Conservation (phyloP, 2,888 invertebrate species). For the Neoaliturus tenellus region DNA sequence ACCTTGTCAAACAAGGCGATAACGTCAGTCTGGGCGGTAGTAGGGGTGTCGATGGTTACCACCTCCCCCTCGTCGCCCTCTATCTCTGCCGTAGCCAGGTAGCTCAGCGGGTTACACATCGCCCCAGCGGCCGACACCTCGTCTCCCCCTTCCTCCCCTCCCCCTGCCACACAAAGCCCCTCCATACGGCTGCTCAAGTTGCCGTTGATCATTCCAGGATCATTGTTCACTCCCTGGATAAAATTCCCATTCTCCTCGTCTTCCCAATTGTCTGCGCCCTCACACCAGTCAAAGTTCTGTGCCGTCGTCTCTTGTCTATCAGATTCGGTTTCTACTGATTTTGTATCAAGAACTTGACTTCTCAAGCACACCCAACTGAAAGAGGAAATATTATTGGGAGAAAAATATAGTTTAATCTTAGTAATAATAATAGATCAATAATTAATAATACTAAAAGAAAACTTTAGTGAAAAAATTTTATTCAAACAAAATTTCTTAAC, state of each 20-base stretch:
- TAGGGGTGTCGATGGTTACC: constrained; percentile 85
- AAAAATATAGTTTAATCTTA: too few relatives aligned
- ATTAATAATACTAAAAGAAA: too few relatives aligned
- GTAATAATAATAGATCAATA: too few relatives aligned
- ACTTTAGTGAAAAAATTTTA: too few relatives aligned
- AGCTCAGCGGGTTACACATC: constrained; percentile 69
- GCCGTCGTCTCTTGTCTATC: constrained; percentile 68
- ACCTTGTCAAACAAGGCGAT: constrained; percentile 81
- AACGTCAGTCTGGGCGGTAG: constrained; percentile 82
- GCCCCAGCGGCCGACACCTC: constrained; percentile 68
- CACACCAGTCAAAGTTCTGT: constrained; percentile 79
- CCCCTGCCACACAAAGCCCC: constrained; percentile 72
- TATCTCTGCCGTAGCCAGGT: constrained; percentile 84
- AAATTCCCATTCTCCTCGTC: constrained; percentile 86
- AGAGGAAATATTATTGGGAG: too few relatives aligned
- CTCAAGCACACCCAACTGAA: constrained; percentile 86
- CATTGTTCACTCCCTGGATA: constrained; percentile 71
- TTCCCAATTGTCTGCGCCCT: constrained; percentile 86
- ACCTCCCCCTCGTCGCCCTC: constrained; percentile 89
- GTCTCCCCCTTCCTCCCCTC: constrained; percentile 29
- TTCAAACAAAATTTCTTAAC: too few relatives aligned
- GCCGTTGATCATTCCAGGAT: constrained; percentile 70
- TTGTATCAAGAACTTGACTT: constrained; percentile 81
- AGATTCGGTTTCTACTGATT: constrained; percentile 68
- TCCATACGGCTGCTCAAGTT: constrained; percentile 73